Percentiles rank a stretch among this genome's conserved stretches.
phyloP scores from a whole-genome alignment of 2,888 invertebrate genomes.

The Tipula confusa region DNA sequence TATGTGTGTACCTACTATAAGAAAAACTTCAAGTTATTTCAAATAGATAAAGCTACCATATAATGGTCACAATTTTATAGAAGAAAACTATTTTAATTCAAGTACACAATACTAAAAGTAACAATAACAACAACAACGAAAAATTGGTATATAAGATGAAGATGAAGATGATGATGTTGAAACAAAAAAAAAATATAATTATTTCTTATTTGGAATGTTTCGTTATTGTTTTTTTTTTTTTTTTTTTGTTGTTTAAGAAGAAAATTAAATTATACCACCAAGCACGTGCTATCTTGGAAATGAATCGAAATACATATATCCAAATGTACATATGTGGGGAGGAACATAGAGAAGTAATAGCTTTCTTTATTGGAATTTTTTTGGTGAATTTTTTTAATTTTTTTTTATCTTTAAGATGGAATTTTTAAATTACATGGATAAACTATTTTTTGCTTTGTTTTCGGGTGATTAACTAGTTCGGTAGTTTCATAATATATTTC shows the following conservation, averaged over 20 bases:
- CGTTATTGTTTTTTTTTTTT: not conserved
- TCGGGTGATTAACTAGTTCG: not conserved
- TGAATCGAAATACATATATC: not conserved
- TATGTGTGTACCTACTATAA: conserved; percentile 4
- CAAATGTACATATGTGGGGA: not conserved
- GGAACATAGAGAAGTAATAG: not conserved
- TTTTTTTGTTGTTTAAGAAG: not conserved
- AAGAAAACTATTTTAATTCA: conserved; percentile 4
- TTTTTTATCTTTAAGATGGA: not conserved
- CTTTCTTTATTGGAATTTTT: conserved; percentile 21
- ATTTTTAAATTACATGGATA: not conserved
- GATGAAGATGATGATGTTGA: conserved; percentile 25
- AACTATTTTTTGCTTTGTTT: not conserved
- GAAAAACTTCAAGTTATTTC: not conserved
- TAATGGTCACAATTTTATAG: not conserved
- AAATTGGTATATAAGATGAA: not conserved
- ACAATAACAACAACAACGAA: not conserved
- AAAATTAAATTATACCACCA: conserved; percentile 25
- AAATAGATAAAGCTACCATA: not conserved
- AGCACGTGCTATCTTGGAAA: conserved; percentile 20
- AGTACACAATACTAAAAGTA: not conserved
- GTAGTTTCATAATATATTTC: not conserved
- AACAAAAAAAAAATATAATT: conserved; percentile 17
- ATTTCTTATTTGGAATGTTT: conserved; percentile 25
- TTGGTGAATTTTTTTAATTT: not conserved